Percentiles rank a stretch among this genome's conserved stretches.
Evolutionary conservation across 2,888 invertebrate species (phyloP).

Genomic region (Trissolcus brochymenae): DNA sequence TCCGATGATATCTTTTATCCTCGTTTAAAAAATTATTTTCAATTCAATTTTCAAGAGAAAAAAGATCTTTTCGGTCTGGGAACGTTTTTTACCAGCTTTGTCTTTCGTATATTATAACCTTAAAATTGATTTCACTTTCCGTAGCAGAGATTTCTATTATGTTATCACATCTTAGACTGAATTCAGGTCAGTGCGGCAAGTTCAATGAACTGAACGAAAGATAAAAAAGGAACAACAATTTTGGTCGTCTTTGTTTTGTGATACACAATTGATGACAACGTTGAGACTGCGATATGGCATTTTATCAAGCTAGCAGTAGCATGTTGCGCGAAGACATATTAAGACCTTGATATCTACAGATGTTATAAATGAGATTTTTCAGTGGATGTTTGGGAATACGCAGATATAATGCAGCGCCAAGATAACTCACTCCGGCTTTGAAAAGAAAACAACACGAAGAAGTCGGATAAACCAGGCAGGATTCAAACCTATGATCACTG

Average conservation of each 20-base stretch:
- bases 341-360: slow-evolving; percentile 14
- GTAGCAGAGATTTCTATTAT: not conserved
- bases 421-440: slow-evolving; percentile 9
- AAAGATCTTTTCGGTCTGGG: not conserved
- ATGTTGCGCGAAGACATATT: slow-evolving; percentile 15
- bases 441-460: slow-evolving; percentile 6
- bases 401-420: not conserved
- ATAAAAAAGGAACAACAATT: not conserved
- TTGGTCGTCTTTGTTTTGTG: not conserved
- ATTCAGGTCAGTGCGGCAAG: not conserved
- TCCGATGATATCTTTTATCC: too few relatives aligned
- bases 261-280: slow-evolving; percentile 15
- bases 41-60: not conserved
- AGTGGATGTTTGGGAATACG: not conserved
- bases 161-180: not conserved
- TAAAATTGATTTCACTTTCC: not conserved
- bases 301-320: slow-evolving; percentile 10
- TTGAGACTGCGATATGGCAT: not conserved
- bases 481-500: slow-evolving; percentile 2
- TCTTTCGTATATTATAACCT: not conserved
- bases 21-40: too few relatives aligned
- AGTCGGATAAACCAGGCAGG: not conserved
- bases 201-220: not conserved
- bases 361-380: slow-evolving; percentile 19
- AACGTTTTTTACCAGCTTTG: not conserved